These are phyloP conservation scores for Mustela lutreola DNA, from an alignment of 2,113 vertebrate genomes.

Conservation along the genomic window DNA sequence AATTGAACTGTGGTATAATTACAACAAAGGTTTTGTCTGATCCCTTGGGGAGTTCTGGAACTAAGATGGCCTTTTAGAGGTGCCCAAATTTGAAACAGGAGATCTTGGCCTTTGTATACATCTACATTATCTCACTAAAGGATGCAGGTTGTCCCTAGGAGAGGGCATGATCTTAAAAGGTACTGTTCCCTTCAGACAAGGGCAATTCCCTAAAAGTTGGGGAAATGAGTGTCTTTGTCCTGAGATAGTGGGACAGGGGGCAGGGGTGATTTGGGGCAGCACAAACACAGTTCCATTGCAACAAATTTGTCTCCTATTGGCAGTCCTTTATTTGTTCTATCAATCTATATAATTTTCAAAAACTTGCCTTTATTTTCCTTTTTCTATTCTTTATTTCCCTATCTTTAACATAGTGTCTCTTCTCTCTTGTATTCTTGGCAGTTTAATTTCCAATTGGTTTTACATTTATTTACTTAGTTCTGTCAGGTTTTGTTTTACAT, in stretches of 20 bases:
- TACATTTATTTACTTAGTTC: conserved; percentile 4
- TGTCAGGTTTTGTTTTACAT: neutral
- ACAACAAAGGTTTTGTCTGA: neutral
- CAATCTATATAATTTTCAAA: neutral
- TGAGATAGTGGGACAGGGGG: neutral
- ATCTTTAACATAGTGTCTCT: neutral
- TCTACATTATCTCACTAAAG: neutral
- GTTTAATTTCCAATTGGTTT: neutral
- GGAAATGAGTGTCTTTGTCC: neutral
- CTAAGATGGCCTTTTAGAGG: neutral
- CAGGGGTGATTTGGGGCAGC: neutral
- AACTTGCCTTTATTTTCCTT: neutral
- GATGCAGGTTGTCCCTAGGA: neutral
- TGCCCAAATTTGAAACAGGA: neutral
- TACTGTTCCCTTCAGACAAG: neutral
- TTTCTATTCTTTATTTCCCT: neutral
- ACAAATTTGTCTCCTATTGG: neutral
- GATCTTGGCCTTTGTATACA: neutral
- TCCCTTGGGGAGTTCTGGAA: neutral
- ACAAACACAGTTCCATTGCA: neutral
- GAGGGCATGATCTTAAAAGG: neutral
- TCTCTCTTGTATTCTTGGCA: neutral
- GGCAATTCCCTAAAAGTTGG: neutral
- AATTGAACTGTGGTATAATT: neutral
- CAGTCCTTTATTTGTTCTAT: neutral